Conservation (phyloP, 1,140 invertebrate species). For the Helicoverpa zea region DNA sequence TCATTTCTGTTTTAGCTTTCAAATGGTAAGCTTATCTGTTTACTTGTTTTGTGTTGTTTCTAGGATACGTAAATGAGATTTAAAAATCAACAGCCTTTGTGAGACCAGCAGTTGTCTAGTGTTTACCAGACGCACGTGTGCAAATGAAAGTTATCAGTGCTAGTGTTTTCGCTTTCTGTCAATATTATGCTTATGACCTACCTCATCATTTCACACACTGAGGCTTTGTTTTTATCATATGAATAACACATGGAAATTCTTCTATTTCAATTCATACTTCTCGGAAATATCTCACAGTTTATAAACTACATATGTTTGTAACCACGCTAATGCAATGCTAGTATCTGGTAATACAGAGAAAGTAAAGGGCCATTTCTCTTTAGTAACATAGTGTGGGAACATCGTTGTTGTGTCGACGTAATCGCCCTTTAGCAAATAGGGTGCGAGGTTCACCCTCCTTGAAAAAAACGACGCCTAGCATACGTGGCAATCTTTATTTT, state of each 20-base stretch:
- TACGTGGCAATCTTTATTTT: constrained; percentile 22
- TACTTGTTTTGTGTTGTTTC: constrained; percentile 5
- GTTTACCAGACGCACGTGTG: constrained; percentile 22
- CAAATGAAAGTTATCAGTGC: constrained; percentile 11
- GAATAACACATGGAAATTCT: background rate
- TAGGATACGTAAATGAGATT: constrained; percentile 13
- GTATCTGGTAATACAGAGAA: constrained; percentile 35
- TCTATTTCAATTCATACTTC: too few species aligned
- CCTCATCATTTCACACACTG: background rate
- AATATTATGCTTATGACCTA: constrained; percentile 18
- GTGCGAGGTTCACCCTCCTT: constrained; percentile 25
- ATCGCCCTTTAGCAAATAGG: constrained; percentile 32
- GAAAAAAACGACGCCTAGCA: constrained; percentile 9
- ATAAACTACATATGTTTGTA: background rate
- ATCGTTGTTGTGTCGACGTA: constrained; percentile 32
- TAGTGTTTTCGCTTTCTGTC: constrained; percentile 20
- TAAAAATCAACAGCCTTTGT: constrained; percentile 22
- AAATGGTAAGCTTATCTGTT: constrained; percentile 18
- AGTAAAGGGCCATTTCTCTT: constrained; percentile 38
- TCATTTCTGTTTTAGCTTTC: constrained; percentile 34
- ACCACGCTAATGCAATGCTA: background rate
- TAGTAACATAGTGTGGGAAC: constrained; percentile 40
- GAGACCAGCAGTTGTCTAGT: constrained; percentile 2
- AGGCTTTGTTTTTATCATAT: background rate
- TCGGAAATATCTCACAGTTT: too few species aligned